A percentile compares a stretch with the other conserved stretches of the same genome.
Conservation (phyloP, 2,797 vertebrate species). For the Staurois parvus region DNA sequence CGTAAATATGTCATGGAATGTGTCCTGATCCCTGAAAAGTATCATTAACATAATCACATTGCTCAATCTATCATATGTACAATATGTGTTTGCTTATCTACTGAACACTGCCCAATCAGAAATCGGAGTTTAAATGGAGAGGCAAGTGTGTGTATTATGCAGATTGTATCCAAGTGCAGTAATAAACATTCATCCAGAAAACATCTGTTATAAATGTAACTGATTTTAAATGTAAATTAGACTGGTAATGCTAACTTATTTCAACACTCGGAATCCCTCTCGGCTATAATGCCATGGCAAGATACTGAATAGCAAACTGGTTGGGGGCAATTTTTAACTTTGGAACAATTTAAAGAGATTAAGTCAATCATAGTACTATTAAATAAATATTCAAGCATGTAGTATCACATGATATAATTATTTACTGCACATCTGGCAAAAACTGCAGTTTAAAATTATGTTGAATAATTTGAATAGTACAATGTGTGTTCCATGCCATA, state of each 20-base stretch:
- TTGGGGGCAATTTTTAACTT: not conserved
- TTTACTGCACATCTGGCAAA: not conserved
- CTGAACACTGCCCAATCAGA: slow-evolving; percentile 26
- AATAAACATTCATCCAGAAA: slow-evolving; percentile 23
- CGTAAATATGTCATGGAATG: slow-evolving; percentile 9
- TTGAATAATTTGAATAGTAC: not conserved
- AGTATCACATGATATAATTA: not conserved
- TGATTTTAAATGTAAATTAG: slow-evolving; percentile 22
- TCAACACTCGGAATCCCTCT: slow-evolving; percentile 5
- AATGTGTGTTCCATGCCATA: not conserved
- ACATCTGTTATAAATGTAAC: slow-evolving; percentile 36
- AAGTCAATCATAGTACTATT: not conserved
- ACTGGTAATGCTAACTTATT: slow-evolving; percentile 8
- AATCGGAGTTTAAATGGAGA: slow-evolving; percentile 24
- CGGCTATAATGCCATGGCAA: slow-evolving; percentile 3
- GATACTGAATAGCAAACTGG: not conserved
- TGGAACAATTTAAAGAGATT: not conserved
- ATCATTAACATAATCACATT: slow-evolving; percentile 18
- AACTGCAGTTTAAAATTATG: not conserved
- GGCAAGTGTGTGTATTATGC: not conserved
- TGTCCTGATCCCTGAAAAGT: slow-evolving; percentile 8
- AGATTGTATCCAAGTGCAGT: slow-evolving; percentile 15
- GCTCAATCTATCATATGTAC: slow-evolving; percentile 34
- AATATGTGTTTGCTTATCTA: slow-evolving; percentile 46
- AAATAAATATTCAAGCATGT: not conserved